Conservation (phyloP, 2,797 vertebrate genomes). For the Sternarchorhynchus goeldii region DNA sequence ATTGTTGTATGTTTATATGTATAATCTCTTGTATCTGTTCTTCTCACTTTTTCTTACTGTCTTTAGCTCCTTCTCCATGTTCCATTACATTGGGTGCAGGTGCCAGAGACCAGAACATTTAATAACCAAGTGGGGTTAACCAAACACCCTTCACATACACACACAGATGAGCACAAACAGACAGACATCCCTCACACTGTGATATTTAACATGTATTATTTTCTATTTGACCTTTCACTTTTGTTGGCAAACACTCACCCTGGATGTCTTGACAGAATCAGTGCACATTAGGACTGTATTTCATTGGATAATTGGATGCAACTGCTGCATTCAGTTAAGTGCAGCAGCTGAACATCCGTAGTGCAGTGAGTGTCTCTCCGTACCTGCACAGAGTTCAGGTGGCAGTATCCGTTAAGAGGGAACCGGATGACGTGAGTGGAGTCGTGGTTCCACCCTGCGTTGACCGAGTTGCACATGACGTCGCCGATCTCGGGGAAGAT, state of each 20-base stretch:
- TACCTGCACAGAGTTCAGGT: slow-evolving; percentile 97
- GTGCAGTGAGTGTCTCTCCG: not conserved
- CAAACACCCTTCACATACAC: slow-evolving; percentile 36
- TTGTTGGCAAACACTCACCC: too few relatives aligned
- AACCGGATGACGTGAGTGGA: slow-evolving; percentile 87
- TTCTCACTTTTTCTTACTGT: slow-evolving; percentile 26
- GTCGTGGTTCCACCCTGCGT: slow-evolving; percentile 88
- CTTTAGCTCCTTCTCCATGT: slow-evolving; percentile 41
- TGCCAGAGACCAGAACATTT: slow-evolving; percentile 55
- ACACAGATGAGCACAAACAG: slow-evolving; percentile 4
- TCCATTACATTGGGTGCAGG: slow-evolving; percentile 54
- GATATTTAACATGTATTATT: not conserved
- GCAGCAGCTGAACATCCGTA: not conserved
- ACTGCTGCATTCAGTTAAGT: not conserved
- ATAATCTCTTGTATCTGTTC: slow-evolving; percentile 33
- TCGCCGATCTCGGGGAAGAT: slow-evolving; percentile 92
- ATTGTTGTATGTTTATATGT: slow-evolving; percentile 20
- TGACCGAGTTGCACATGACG: slow-evolving; percentile 83
- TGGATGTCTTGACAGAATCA: too few relatives aligned
- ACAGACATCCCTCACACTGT: not conserved
- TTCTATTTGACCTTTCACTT: too few relatives aligned
- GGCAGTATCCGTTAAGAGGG: slow-evolving; percentile 89
- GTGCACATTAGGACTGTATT: too few relatives aligned
- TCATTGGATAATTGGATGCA: not conserved
- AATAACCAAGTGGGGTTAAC: slow-evolving; percentile 59